Evolutionary conservation across 2,797 vertebrate species (phyloP), one percentile per base, ranked within the genome.

Genomic region (Melopsittacus undulatus): DNA sequence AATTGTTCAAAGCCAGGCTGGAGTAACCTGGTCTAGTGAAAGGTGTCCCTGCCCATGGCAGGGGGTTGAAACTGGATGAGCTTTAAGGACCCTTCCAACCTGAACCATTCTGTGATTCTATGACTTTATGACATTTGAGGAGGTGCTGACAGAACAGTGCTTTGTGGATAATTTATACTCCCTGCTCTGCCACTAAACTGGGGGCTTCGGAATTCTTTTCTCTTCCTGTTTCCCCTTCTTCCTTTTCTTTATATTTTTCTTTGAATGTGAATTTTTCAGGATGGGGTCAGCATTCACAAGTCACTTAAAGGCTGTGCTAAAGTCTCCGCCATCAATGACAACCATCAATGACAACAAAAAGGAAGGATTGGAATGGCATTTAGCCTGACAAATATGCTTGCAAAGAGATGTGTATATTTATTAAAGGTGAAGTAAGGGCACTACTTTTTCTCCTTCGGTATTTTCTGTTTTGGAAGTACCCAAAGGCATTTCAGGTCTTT

Each of bases 401-500:
- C 21, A 61, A 32, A 89, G n/a, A 81, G 32, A 46, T 46, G n/a
- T 63, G 56, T 63, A 8, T 92, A 62, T 89, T 92, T 93, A 87
- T 87, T 95, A 92, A 92, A 90, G 75, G 59, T 62, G 34, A 93
- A 91, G n/a, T 45, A 74, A 73, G 24, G 56, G 63, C 32, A 38
- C 26, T 81, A 51, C 92, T 89, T 92, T 86, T 46, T 89, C 68
- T 94, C 36, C 21, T 90, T 48, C 29, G 61, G 32, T 74, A 61
- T 95, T 91, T 93, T 92, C 40, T 73, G 46, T 56, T 88, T 85
- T 86, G 46, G 54, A 94, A 88, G 63, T 89, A 80, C 68, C 66
- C 36, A 40, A 73, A 92, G 77, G 83, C 67, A 79, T 76, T 95
- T 95, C 79, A 92, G 45, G 75, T 91, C 69, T 83, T 92, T 91